Evolutionary conservation across 2,888 invertebrate species (phyloP).

Genomic region (Spilosoma lubricipeda): DNA sequence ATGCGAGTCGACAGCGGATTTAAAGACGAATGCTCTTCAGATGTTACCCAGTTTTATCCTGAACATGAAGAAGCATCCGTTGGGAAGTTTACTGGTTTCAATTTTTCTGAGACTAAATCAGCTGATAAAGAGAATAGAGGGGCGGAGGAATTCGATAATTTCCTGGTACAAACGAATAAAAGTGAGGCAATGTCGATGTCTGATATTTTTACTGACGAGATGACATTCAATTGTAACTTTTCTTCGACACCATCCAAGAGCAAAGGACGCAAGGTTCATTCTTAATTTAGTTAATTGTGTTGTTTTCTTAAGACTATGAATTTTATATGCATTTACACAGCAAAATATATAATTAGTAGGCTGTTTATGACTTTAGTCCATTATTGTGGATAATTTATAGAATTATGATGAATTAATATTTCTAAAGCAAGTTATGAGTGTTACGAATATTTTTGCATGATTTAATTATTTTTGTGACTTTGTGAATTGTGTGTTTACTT

Average conservation of each 20-base stretch:
- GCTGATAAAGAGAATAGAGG: slow-evolving; percentile 74
- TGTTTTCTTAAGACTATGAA: slow-evolving; percentile 57
- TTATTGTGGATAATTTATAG: slow-evolving; percentile 71
- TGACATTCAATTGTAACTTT: slow-evolving; percentile 80
- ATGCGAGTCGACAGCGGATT: slow-evolving; percentile 82
- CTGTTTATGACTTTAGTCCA: slow-evolving; percentile 67
- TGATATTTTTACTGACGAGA: slow-evolving; percentile 78
- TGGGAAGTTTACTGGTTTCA: slow-evolving; percentile 57
- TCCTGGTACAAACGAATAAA: slow-evolving; percentile 65
- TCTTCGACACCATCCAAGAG: slow-evolving; percentile 83
- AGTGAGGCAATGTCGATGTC: slow-evolving; percentile 80
- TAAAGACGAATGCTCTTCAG: slow-evolving; percentile 79
- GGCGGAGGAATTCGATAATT: slow-evolving; percentile 67
- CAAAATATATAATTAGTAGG: slow-evolving; percentile 52
- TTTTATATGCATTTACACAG: slow-evolving; percentile 73
- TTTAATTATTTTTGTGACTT: slow-evolving; percentile 63
- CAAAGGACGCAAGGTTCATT: slow-evolving; percentile 71
- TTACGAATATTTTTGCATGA: slow-evolving; percentile 66
- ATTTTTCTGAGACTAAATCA: slow-evolving; percentile 67
- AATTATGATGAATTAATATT: slow-evolving; percentile 60
- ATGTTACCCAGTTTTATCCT: slow-evolving; percentile 73
- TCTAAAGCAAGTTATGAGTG: slow-evolving; percentile 36
- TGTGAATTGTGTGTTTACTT: slow-evolving; percentile 66
- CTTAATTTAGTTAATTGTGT: slow-evolving; percentile 48
- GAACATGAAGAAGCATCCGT: slow-evolving; percentile 53